Evolutionary conservation across 1,140 invertebrate genomes (phyloP).

Genomic region (Tyrophagus putrescentiae): DNA sequence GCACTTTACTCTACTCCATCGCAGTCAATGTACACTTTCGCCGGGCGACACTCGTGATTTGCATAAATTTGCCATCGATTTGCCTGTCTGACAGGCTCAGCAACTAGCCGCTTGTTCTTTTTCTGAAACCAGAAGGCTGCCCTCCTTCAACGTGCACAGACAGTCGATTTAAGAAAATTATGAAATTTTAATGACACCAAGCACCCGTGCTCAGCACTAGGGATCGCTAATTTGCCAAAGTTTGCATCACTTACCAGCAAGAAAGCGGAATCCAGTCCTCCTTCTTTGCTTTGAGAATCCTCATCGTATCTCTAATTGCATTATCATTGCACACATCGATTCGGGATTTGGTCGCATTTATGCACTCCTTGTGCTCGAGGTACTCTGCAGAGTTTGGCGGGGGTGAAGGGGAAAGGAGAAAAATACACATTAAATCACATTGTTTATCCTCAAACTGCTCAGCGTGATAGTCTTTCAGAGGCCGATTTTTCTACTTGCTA

Average conservation of each 20-base stretch:
- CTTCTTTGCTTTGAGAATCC: conserved; percentile 17
- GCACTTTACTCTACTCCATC: no score
- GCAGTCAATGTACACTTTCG: no score
- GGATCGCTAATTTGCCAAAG: neutral
- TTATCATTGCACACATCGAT: conserved; percentile 20
- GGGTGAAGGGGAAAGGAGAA: neutral
- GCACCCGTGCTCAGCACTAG: neutral
- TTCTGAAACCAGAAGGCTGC: no score
- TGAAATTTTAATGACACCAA: conserved; percentile 1
- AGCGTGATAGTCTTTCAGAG: neutral
- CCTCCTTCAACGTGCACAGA: no score
- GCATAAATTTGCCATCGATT: no score
- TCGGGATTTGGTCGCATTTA: conserved; percentile 15
- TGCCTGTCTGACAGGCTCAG: no score
- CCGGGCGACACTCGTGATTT: no score
- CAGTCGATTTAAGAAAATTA: conserved; percentile 6
- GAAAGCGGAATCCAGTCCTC: conserved; percentile 19
- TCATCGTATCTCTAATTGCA: conserved; percentile 17
- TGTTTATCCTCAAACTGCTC: neutral
- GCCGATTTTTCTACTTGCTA: neutral
- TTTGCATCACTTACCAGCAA: conserved; percentile 19
- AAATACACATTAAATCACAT: neutral
- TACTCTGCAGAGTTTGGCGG: conserved; percentile 9
- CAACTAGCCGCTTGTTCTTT: no score
- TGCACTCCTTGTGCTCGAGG: conserved; percentile 12